Evolutionary conservation across 2,113 vertebrate genomes (phyloP), one percentile per base, ranked within the genome.

Genomic region (Alouatta palliata): DNA sequence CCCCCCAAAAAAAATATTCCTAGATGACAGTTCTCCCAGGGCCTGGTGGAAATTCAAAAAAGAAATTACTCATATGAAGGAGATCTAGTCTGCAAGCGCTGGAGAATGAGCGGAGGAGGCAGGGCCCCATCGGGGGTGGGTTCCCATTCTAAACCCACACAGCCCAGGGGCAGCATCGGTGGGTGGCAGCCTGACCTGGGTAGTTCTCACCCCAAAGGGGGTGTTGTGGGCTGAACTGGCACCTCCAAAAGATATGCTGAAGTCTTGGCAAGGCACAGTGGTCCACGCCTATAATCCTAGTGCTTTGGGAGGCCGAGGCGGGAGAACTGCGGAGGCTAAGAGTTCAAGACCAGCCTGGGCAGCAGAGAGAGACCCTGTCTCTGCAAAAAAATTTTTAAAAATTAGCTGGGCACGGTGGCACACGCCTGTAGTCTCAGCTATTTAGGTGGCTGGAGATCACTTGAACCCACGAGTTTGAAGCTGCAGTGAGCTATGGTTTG

Each of bases 141-240:
- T 8, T 23, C 27, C 43, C n/a, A 7, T n/a, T 27, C 54, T 30
- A 40, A 75, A 45, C 45, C 80, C 73, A 25, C 37, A 17, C 0
- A 32, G 10, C 66, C n/a, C 45, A 16, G 43, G 73, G 45, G 11
- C 0, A 0, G 4, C 4, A 2, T 3, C 10, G 0, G 6, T n/a
- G 17, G 35, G 54, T 2, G 0, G 80, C 21, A 75, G 73, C 21
- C 9, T 0, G 0, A 11, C 27, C 12, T 6, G 16, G 4, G 5
- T 2, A 49, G 6, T 68, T 20, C 52, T 77, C 32, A 61, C 6
- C 37, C 8, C 19, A 32, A 45, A 37, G 14, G 0, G 9, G 32
- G 16, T 23, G n/a, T 9, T 5, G 25, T 20, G 10, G 25, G 45
- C 77, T 49, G 47, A 73, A 52, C 17, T 25, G 70, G 64, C 30